These are phyloP conservation scores for Plebejus anna DNA, from an alignment of 2,888 invertebrate genomes.

Conservation along the genomic window DNA sequence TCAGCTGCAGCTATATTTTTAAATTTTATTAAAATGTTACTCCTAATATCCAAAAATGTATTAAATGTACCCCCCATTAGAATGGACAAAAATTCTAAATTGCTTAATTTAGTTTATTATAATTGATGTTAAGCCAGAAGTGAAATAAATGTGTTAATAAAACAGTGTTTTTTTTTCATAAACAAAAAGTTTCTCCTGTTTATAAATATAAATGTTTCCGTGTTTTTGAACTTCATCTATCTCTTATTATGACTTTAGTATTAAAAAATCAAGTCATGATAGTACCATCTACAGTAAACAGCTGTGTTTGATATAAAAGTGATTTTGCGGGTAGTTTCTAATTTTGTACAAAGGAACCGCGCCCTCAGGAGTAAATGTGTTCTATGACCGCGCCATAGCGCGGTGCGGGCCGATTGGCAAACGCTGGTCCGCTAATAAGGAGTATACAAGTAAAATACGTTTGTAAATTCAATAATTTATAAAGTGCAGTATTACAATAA, in stretches of 20 bases:
- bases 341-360: not conserved
- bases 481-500: constrained; percentile 71
- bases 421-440: not conserved
- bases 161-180: constrained; percentile 29
- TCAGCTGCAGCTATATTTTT: not conserved
- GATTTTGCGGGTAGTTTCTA: not conserved
- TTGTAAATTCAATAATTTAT: constrained; percentile 72
- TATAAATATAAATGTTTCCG: too few relatives aligned
- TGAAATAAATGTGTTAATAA: constrained; percentile 31
- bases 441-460: constrained; percentile 41
- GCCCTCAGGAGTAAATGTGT: too few relatives aligned
- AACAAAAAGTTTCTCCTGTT: not conserved
- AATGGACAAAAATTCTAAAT: constrained; percentile 22
- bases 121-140: constrained; percentile 29
- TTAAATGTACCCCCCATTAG: not conserved
- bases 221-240: too few relatives aligned
- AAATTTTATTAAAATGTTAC: not conserved
- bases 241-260: too few relatives aligned
- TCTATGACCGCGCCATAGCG: not conserved
- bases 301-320: too few relatives aligned
- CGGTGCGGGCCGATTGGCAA: not conserved
- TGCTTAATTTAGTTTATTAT: constrained; percentile 24
- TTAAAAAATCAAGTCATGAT: too few relatives aligned
- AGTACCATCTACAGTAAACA: too few relatives aligned
- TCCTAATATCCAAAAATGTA: constrained; percentile 15